Evolutionary conservation across 2,888 invertebrate species (phyloP).

Genomic region (Drosophila fungiperda): DNA sequence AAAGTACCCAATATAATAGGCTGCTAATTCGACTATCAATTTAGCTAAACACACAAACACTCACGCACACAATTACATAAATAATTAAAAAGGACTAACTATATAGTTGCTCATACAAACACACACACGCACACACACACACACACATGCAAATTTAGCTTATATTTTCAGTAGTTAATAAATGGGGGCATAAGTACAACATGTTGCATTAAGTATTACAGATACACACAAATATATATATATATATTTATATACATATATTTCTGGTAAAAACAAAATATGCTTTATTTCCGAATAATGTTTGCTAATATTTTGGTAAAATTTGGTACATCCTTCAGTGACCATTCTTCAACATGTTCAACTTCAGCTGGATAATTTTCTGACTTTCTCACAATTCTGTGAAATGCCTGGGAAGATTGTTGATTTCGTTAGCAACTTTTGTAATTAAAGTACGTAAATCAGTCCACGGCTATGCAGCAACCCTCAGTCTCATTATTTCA

Average conservation of each 20-base stretch:
- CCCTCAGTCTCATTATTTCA: no score
- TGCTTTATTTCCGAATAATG: neutral
- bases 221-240: conserved; percentile 18
- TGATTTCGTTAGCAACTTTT: conserved; percentile 20
- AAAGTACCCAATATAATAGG: conserved; percentile 10
- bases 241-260: conserved; percentile 6
- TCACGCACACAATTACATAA: conserved; percentile 27
- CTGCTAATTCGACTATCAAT: conserved; percentile 21
- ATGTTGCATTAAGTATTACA: conserved; percentile 49
- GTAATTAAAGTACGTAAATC: conserved; percentile 57
- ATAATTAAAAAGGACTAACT: conserved; percentile 44
- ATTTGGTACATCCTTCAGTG: neutral
- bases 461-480: conserved; percentile 8
- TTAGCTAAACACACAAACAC: conserved; percentile 19
- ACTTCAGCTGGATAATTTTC: conserved; percentile 31
- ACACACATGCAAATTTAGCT: conserved; percentile 23
- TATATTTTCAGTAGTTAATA: conserved; percentile 29
- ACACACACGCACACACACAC: conserved; percentile 1
- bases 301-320: neutral
- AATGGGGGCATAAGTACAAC: conserved; percentile 36
- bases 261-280: neutral
- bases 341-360: neutral
- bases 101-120: conserved; percentile 2
- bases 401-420: conserved; percentile 27
- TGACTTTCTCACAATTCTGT: conserved; percentile 18